These are phyloP conservation scores for Macquaria australasica DNA, from an alignment of 2,113 vertebrate species.

Conservation along the genomic window DNA sequence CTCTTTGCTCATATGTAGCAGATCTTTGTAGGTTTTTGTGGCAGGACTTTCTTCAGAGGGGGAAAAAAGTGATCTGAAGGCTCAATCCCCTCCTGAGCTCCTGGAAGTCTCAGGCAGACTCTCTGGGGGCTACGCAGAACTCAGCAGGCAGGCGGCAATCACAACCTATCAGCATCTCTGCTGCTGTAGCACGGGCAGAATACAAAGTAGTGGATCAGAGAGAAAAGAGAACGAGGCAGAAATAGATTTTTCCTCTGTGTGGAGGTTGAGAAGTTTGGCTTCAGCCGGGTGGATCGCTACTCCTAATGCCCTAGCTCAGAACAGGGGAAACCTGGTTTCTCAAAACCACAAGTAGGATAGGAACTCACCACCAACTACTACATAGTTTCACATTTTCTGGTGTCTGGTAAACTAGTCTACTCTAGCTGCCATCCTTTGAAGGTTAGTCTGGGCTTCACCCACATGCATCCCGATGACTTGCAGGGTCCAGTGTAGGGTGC, in stretches of 20 bases:
- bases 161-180: conserved; percentile 58
- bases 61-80: conserved; percentile 15
- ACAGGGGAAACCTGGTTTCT: background rate
- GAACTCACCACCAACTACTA: background rate
- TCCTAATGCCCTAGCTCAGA: background rate
- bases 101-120: conserved; percentile 52
- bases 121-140: conserved; percentile 52
- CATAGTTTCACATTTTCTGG: conserved; percentile 1
- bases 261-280: conserved; percentile 48
- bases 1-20: background rate
- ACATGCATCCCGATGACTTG: background rate
- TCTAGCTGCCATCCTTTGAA: background rate
- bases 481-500: background rate
- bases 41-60: background rate
- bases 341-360: background rate
- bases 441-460: conserved; percentile 4
- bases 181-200: conserved; percentile 44
- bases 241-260: conserved; percentile 27
- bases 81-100: conserved; percentile 44
- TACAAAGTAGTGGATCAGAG: conserved; percentile 66
- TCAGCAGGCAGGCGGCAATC: conserved; percentile 62
- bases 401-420: background rate
- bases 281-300: background rate
- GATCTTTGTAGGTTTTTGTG: conserved; percentile 9
- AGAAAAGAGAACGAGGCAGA: conserved; percentile 19